Evolutionary conservation across 2,888 invertebrate species (phyloP).

Genomic region (Pandemis corylana): DNA sequence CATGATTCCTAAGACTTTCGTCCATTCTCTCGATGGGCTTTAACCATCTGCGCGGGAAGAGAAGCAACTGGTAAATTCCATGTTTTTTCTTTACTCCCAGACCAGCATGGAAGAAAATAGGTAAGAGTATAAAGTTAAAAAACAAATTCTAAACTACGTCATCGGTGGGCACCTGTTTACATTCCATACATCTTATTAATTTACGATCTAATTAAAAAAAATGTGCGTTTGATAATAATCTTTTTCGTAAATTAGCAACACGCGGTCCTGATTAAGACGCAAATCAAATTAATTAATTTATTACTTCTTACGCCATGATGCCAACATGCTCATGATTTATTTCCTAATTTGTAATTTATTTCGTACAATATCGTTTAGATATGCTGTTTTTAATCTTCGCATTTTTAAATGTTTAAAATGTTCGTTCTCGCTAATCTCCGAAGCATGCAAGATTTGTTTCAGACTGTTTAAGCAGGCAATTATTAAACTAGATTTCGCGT

Average conservation of each 20-base stretch:
- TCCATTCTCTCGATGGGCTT: no score
- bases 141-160: not conserved
- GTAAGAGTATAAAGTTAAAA: not conserved
- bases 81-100: no score
- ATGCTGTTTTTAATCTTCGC: not conserved
- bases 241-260: not conserved
- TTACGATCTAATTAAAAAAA: no score
- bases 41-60: no score
- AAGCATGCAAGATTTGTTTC: no score
- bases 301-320: not conserved
- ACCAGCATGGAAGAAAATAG: no score
- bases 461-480: no score
- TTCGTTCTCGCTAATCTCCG: no score
- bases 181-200: not conserved
- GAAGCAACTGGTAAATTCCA: no score
- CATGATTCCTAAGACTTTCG: no score
- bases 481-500: no score
- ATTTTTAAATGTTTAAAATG: not conserved
- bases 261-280: slow-evolving; percentile 13
- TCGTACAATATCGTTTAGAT: not conserved
- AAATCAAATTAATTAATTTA: slow-evolving; percentile 18
- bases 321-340: slow-evolving; percentile 1
- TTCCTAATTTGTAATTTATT: not conserved
- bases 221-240: not conserved
- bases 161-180: not conserved